phyloP scores from a whole-genome alignment of 2,888 invertebrate genomes.

The Erebia ligea region DNA sequence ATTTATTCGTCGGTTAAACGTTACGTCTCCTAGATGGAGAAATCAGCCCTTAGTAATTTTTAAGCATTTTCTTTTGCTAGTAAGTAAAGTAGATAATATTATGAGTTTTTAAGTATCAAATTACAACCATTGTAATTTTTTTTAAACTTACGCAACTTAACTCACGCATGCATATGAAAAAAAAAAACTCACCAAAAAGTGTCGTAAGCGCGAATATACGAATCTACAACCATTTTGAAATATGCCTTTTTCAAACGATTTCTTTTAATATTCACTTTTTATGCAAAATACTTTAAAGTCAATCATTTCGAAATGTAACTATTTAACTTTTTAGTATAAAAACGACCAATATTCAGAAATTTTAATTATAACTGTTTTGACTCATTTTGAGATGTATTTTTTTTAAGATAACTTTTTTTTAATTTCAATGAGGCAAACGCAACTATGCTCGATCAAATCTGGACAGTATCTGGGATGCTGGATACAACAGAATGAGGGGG shows the following conservation, averaged over 20 bases:
- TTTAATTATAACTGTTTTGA: no score
- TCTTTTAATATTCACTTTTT: conserved; percentile 17
- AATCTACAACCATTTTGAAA: conserved; percentile 58
- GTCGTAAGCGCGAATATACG: conserved; percentile 52
- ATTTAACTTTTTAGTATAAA: neutral
- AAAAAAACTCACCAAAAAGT: conserved; percentile 65
- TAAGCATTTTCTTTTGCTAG: no score
- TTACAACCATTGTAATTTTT: no score
- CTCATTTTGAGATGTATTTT: conserved; percentile 12
- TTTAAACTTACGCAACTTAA: no score
- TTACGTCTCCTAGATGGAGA: no score
- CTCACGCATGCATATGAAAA: neutral
- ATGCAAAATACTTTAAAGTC: neutral
- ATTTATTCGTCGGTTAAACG: no score
- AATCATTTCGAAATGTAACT: neutral
- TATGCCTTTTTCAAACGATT: neutral
- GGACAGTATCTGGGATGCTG: conserved; percentile 57
- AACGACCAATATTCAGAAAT: no score
- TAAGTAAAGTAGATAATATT: no score
- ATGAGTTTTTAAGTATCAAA: no score
- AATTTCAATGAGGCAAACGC: conserved; percentile 19
- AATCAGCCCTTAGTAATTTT: no score
- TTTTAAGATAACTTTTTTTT: conserved; percentile 20
- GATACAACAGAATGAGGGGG: conserved; percentile 60
- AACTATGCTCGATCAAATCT: conserved; percentile 56